Conservation (phyloP, 2,113 vertebrate genomes). For the Podarcis raffonei region DNA sequence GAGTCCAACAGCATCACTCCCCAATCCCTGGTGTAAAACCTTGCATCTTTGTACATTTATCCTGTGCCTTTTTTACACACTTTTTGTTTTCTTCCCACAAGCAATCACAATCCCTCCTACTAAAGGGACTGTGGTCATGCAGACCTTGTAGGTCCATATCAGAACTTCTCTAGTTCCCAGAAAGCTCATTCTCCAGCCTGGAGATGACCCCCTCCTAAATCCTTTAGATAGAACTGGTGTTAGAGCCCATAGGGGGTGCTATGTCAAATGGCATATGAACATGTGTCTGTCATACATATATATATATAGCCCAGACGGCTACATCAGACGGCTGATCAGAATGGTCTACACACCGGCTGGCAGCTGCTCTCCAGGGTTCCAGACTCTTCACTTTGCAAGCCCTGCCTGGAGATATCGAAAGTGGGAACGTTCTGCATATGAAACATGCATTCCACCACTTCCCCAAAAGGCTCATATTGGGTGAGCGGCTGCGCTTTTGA, state of each 20-base stretch:
- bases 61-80: not conserved
- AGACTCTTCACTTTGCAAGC: not conserved
- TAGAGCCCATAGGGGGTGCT: not conserved
- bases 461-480: not conserved
- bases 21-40: not conserved
- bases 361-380: too few relatives aligned
- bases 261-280: not conserved
- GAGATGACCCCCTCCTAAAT: not conserved
- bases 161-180: not conserved
- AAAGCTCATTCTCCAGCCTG: not conserved
- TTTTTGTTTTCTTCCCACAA: too few relatives aligned
- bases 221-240: not conserved
- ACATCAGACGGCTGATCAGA: not conserved
- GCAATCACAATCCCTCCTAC: not conserved
- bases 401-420: not conserved
- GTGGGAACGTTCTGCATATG: not conserved
- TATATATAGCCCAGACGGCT: too few relatives aligned
- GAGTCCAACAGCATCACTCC: not conserved
- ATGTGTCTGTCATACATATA: too few relatives aligned
- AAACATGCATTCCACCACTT: not conserved
- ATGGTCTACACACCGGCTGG: not conserved
- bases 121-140: not conserved
- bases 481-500: not conserved
- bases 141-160: not conserved
- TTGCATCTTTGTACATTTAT: not conserved